Percentiles rank a stretch among this genome's conserved stretches.
These are phyloP conservation scores for Andrena trimmerana DNA, from an alignment of 2,888 invertebrate genomes.

Conservation along the genomic window DNA sequence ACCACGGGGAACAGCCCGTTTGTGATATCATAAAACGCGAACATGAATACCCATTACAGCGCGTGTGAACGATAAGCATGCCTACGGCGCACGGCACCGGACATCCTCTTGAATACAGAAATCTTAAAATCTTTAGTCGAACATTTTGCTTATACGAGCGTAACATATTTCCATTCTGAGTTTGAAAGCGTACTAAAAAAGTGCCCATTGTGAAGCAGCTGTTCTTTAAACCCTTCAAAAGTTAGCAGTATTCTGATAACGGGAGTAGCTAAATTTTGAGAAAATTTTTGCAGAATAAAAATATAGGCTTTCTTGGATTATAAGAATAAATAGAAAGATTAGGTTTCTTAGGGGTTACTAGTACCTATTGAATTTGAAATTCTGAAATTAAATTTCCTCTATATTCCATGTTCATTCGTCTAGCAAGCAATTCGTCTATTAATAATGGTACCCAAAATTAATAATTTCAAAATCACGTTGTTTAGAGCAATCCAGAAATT, in stretches of 20 bases:
- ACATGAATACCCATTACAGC: constrained; percentile 44
- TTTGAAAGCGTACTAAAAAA: neutral
- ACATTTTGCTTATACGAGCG: neutral
- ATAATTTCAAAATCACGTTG: neutral
- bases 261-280: no score
- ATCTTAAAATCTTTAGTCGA: constrained; percentile 45
- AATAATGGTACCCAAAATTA: no score
- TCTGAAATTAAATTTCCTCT: no score
- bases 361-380: no score
- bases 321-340: no score
- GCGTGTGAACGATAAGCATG: constrained; percentile 50
- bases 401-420: no score
- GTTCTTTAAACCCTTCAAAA: neutral
- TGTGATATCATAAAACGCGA: constrained; percentile 58
- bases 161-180: neutral
- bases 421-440: no score
- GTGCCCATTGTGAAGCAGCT: neutral
- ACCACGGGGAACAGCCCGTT: constrained; percentile 30
- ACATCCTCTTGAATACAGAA: constrained; percentile 10
- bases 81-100: constrained; percentile 1
- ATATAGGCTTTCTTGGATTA: no score
- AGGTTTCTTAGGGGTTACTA: no score
- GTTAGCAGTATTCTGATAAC: no score
- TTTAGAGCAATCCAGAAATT: neutral
- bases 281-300: no score